These are phyloP conservation scores for Hedychridium roseum DNA, from an alignment of 2,888 invertebrate genomes.

Conservation along the genomic window DNA sequence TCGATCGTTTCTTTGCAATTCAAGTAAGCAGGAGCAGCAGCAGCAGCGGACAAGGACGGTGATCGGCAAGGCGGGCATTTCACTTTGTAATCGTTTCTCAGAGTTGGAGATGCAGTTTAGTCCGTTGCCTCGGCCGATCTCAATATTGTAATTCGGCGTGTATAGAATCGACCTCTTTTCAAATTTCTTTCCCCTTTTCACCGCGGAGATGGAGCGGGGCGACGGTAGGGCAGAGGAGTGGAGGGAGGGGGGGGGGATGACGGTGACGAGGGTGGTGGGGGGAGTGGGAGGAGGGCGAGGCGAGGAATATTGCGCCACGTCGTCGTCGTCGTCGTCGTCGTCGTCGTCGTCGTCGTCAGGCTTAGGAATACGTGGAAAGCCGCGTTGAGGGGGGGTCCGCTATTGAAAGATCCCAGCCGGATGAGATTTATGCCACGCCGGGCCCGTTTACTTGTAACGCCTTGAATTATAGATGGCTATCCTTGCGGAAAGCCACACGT, in stretches of 20 bases:
- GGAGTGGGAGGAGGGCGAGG: no score
- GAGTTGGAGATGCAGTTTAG: no score
- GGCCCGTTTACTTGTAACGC: constrained; percentile 53
- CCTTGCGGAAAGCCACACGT: constrained; percentile 36
- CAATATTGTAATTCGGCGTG: constrained; percentile 51
- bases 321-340: constrained; percentile 2
- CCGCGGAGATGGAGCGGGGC: background rate
- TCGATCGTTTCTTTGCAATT: constrained; percentile 20
- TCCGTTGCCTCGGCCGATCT: constrained; percentile 36
- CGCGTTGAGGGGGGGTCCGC: constrained; percentile 30
- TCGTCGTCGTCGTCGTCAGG: constrained; percentile 3
- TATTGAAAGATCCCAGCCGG: constrained; percentile 49
- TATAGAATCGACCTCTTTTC: constrained; percentile 47
- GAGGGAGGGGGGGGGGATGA: no score
- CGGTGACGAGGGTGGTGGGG: no score
- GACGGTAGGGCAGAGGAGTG: no score
- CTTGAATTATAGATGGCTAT: constrained; percentile 54
- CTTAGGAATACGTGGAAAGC: constrained; percentile 41
- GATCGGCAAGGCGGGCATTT: constrained; percentile 51
- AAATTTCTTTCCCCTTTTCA: constrained; percentile 34
- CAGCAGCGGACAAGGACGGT: constrained; percentile 37
- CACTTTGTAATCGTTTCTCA: constrained; percentile 53
- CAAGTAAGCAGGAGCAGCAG: constrained; percentile 23
- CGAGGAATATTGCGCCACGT: constrained; percentile 11
- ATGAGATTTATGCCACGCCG: constrained; percentile 51